Evolutionary conservation across 1,140 invertebrate species (phyloP).

Genomic region (Ericerus pela): DNA sequence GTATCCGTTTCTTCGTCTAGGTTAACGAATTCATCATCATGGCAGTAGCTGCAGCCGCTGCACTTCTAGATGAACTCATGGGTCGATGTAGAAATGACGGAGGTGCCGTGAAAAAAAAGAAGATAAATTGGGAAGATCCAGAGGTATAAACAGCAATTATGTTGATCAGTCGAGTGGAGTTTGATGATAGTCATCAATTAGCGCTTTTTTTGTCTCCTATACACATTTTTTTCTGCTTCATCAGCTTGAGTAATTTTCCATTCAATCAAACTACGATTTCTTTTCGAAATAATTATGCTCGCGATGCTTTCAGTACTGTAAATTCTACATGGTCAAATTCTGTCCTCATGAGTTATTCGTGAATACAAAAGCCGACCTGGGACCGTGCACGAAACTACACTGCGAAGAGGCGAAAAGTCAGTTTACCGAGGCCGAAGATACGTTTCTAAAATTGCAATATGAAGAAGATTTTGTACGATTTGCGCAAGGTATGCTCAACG

Average conservation of each 20-base stretch:
- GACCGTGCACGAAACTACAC: constrained; percentile 81
- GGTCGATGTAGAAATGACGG: constrained; percentile 85
- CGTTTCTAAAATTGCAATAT: constrained; percentile 73
- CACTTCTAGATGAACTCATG: constrained; percentile 90
- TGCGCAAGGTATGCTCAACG: constrained; percentile 79
- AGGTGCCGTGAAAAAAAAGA: constrained; percentile 76
- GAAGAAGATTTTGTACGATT: constrained; percentile 91
- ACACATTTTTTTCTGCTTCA: too few species aligned
- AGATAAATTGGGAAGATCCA: constrained; percentile 83
- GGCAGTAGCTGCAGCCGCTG: constrained; percentile 45
- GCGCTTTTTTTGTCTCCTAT: too few species aligned
- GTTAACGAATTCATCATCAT: too few species aligned
- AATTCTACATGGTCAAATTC: constrained; percentile 87
- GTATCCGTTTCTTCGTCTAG: too few species aligned
- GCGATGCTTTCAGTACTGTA: constrained; percentile 78
- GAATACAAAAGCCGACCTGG: constrained; percentile 87
- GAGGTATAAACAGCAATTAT: too few species aligned
- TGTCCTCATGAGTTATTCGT: constrained; percentile 96
- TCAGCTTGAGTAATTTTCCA: too few species aligned
- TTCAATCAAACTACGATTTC: too few species aligned
- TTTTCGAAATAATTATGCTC: too few species aligned
- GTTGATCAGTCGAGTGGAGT: too few species aligned
- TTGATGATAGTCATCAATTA: too few species aligned
- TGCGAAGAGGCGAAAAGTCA: constrained; percentile 73
- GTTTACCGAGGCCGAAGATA: constrained; percentile 57